These are phyloP conservation scores for Amphiprion clarkii DNA, from an alignment of 2,797 vertebrate species.

Conservation along the genomic window DNA sequence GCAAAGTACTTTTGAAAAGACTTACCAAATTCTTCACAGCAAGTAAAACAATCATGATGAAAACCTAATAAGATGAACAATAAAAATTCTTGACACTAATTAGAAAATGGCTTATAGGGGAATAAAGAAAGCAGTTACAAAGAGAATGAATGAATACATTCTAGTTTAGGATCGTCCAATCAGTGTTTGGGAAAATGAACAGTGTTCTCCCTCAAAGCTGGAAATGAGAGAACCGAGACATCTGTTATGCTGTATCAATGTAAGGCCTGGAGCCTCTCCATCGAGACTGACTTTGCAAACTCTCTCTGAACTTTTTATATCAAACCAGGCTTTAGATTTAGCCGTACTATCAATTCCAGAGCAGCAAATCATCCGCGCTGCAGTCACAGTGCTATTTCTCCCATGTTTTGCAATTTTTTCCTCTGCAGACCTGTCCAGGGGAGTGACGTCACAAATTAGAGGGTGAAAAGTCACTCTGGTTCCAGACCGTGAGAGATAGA, in stretches of 20 bases:
- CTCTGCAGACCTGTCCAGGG: conserved; percentile 41
- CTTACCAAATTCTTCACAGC: conserved; percentile 27
- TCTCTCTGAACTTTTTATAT: conserved; percentile 68
- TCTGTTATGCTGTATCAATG: conserved; percentile 70
- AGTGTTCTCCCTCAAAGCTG: conserved; percentile 52
- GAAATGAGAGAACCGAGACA: conserved; percentile 63
- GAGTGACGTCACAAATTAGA: conserved; percentile 69
- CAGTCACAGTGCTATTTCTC: conserved; percentile 56
- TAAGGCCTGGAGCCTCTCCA: conserved; percentile 57
- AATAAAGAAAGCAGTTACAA: conserved; percentile 48
- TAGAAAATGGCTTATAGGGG: conserved; percentile 51
- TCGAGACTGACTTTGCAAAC: conserved; percentile 64
- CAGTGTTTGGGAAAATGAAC: conserved; percentile 52
- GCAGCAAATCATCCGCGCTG: conserved; percentile 48
- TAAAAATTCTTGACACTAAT: conserved; percentile 62
- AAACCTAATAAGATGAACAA: conserved; percentile 65
- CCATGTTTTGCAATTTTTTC: conserved; percentile 57
- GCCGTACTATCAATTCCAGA: conserved; percentile 66
- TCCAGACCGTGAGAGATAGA: conserved; percentile 23
- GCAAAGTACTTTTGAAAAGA: conserved; percentile 31
- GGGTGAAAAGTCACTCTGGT: conserved; percentile 22
- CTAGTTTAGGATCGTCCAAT: conserved; percentile 57
- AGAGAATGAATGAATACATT: conserved; percentile 55
- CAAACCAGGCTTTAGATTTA: conserved; percentile 67
- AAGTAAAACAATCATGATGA: conserved; percentile 63